Evolutionary conservation across 2,113 vertebrate genomes (phyloP).

Genomic region (Anhinga anhinga): DNA sequence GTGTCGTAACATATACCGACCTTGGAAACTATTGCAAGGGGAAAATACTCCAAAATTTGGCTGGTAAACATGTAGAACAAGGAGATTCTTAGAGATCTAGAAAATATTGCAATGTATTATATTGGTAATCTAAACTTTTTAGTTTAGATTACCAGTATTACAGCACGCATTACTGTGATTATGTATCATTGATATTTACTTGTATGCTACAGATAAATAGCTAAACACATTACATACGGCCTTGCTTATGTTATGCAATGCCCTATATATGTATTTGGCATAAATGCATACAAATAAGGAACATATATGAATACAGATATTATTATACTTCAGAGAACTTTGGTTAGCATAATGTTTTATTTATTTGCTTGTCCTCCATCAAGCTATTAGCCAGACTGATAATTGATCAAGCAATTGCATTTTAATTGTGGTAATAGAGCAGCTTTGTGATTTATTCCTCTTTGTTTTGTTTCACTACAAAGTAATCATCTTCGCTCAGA

Average conservation of each 20-base stretch:
- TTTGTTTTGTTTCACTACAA: constrained; percentile 62
- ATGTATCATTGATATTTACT: background rate
- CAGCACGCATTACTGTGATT: background rate
- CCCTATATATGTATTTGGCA: background rate
- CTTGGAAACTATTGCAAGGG: constrained; percentile 14
- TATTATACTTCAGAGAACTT: background rate
- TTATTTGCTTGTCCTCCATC: constrained; percentile 42
- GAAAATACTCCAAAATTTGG: background rate
- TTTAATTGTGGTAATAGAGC: constrained; percentile 52
- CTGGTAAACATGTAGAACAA: background rate
- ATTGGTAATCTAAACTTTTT: background rate
- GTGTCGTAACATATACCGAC: background rate
- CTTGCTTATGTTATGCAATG: background rate
- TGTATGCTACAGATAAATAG: background rate
- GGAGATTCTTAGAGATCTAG: background rate
- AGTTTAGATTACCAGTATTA: too few relatives aligned
- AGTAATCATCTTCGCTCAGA: constrained; percentile 56
- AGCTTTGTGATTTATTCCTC: constrained; percentile 59
- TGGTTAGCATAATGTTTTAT: constrained; percentile 10
- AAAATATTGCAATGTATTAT: background rate
- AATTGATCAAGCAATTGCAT: constrained; percentile 50
- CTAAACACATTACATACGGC: background rate
- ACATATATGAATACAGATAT: background rate
- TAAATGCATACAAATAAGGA: background rate
- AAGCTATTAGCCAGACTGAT: constrained; percentile 46